These are phyloP conservation scores for Scaptodrosophila lebanonensis DNA, from an alignment of 1,140 invertebrate species.

Conservation along the genomic window DNA sequence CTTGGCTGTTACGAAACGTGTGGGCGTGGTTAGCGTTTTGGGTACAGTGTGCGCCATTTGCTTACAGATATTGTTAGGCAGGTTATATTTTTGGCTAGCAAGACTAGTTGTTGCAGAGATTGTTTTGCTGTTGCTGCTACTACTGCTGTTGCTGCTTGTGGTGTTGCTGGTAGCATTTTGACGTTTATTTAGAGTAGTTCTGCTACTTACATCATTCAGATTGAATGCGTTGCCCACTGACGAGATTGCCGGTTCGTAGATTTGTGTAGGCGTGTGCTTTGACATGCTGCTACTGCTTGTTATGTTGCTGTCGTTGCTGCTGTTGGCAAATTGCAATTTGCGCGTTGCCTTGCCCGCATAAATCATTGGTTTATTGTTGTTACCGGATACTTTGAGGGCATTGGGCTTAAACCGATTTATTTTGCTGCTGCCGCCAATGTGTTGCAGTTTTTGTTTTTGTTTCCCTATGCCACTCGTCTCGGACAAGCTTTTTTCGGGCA, in stretches of 20 bases:
- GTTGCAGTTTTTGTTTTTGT: slow-evolving; percentile 17
- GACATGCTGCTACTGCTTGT: slow-evolving; percentile 8
- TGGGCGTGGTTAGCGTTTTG: slow-evolving; percentile 62
- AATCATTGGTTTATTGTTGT: slow-evolving; percentile 23
- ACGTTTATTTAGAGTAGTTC: slow-evolving; percentile 57
- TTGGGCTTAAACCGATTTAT: slow-evolving; percentile 43
- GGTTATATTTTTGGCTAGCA: slow-evolving; percentile 32
- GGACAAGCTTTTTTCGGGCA: not conserved
- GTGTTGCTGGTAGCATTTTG: slow-evolving; percentile 57
- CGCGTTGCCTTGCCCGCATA: slow-evolving; percentile 9
- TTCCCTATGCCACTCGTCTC: slow-evolving; percentile 6
- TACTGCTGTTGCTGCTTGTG: slow-evolving; percentile 22
- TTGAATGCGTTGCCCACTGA: slow-evolving; percentile 50
- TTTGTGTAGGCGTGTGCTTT: too few relatives aligned
- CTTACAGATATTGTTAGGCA: slow-evolving; percentile 27
- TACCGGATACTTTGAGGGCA: slow-evolving; percentile 32
- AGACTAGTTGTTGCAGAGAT: slow-evolving; percentile 16
- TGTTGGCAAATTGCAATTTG: slow-evolving; percentile 26
- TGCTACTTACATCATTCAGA: slow-evolving; percentile 73
- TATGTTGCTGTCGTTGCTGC: slow-evolving; percentile 2
- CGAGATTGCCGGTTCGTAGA: not conserved
- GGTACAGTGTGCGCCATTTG: slow-evolving; percentile 37
- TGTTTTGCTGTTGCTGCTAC: slow-evolving; percentile 15
- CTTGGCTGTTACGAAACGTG: slow-evolving; percentile 59
- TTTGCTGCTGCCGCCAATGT: slow-evolving; percentile 19